Evolutionary conservation across 2,113 vertebrate species (phyloP).

Genomic region (Crotalus viridis): DNA sequence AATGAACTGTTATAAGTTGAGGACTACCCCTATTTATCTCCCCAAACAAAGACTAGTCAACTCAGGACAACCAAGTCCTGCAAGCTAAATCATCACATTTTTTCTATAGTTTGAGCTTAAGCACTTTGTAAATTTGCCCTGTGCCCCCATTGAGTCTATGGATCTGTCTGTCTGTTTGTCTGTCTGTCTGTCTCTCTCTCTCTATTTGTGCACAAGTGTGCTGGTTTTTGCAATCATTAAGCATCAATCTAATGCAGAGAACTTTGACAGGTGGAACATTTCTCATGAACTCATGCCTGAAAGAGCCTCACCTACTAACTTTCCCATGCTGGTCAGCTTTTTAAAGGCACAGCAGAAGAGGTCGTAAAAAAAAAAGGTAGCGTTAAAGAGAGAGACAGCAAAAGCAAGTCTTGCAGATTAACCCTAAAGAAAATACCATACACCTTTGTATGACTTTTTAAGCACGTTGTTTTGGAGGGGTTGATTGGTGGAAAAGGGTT

Average conservation of each 20-base stretch:
- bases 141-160: neutral
- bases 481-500: slow-evolving; percentile 2
- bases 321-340: neutral
- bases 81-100: neutral
- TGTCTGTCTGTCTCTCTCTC: neutral
- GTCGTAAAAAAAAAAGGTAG: neutral
- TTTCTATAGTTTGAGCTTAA: neutral
- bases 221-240: neutral
- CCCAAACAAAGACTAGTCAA: neutral
- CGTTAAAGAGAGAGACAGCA: neutral
- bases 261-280: neutral
- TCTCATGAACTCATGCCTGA: neutral
- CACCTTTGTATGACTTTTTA: neutral
- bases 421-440: neutral
- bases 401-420: neutral
- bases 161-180: too few species aligned
- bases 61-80: neutral
- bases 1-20: too few species aligned
- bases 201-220: neutral
- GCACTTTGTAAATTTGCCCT: neutral
- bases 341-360: neutral
- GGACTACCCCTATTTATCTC: neutral
- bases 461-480: neutral
- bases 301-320: neutral
- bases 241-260: neutral